These are phyloP conservation scores for Borostomias antarcticus DNA, from an alignment of 2,797 vertebrate genomes.

Conservation along the genomic window DNA sequence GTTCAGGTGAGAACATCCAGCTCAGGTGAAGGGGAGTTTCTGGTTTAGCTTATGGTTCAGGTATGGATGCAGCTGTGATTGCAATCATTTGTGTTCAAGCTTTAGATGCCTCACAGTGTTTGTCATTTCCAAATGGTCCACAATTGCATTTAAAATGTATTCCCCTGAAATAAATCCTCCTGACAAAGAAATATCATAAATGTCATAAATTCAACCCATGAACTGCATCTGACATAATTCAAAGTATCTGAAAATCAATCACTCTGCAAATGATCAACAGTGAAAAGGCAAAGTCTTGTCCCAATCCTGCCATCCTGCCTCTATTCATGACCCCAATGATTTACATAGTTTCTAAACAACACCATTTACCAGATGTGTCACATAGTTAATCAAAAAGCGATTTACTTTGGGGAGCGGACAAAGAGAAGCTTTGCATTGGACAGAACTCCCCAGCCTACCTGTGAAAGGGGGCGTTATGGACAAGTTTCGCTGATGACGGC, in stretches of 20 bases:
- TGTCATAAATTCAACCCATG: slow-evolving; percentile 61
- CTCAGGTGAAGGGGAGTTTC: not conserved
- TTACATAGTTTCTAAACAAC: slow-evolving; percentile 52
- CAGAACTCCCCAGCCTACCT: slow-evolving; percentile 51
- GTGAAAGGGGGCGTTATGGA: slow-evolving; percentile 64
- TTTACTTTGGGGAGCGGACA: not conserved
- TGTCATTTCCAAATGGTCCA: not conserved
- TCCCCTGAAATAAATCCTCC: slow-evolving; percentile 8
- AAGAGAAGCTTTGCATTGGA: slow-evolving; percentile 44
- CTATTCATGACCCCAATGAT: slow-evolving; percentile 58
- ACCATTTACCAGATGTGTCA: slow-evolving; percentile 39
- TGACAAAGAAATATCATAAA: slow-evolving; percentile 53
- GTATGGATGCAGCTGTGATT: not conserved
- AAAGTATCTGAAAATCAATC: slow-evolving; percentile 72
- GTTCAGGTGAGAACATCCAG: no score
- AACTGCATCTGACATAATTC: slow-evolving; percentile 54
- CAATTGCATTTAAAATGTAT: slow-evolving; percentile 22
- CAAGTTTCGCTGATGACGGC: slow-evolving; percentile 57
- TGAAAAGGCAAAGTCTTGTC: slow-evolving; percentile 62
- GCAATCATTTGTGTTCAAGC: not conserved
- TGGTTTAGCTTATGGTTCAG: not conserved
- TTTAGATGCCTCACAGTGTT: not conserved
- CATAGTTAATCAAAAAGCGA: slow-evolving; percentile 48
- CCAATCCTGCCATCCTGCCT: slow-evolving; percentile 51
- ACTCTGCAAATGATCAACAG: slow-evolving; percentile 56